Base-by-base conservation (phyloP, 1,140 invertebrate genomes). In the Pachyrhynchus sulphureomaculatus region DNA sequence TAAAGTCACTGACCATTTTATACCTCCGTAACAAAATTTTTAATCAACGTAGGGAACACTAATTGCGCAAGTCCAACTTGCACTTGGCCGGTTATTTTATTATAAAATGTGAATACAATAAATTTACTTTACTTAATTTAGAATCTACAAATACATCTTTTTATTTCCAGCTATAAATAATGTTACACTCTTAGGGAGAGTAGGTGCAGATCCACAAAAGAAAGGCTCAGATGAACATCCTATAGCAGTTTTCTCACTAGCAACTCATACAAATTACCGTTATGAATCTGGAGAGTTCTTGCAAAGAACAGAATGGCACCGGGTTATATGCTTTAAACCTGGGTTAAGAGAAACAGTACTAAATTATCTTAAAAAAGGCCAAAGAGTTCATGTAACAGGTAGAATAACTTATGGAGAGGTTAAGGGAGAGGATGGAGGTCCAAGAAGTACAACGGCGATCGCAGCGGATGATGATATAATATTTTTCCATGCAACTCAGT, bases 261-360 rank as follows among this genome's bases (percentile, higher is more conserved):
- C 94, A 3, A 97, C 95, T 23, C 89, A 95, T 70, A 85, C 84
- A 9, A 93, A 91, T 77, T 94, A 91, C 71, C 88, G 86, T 67
- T 86, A 86, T 77, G 83, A 86, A 70, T 83, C 80, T 77, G 91
- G 91, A 15, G 88, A 92, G 70, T 81, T 88, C 68, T 76, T 88
- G 9, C 91, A 94, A 73, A 86, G 89, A 68, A 95, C 92, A 15
- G 92, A 95, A 62, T 96, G 93, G 94, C 94, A 97, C 74, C 83
- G 89, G 69, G 78, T 96, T 45, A 89, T 89, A 68, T 86, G 96
- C 4, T 97, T 96, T 72, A 93, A 89, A 72, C 92, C 91, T 2
- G 80, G 80, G 47, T 80, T 97, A 1, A 78, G 92, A 20, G 91
- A 95, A 12, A 84, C 79, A 12, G 86, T 93, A 0, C 85, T 87